These are phyloP conservation scores for Monopis laevigella DNA, from an alignment of 2,888 invertebrate species.

Conservation along the genomic window DNA sequence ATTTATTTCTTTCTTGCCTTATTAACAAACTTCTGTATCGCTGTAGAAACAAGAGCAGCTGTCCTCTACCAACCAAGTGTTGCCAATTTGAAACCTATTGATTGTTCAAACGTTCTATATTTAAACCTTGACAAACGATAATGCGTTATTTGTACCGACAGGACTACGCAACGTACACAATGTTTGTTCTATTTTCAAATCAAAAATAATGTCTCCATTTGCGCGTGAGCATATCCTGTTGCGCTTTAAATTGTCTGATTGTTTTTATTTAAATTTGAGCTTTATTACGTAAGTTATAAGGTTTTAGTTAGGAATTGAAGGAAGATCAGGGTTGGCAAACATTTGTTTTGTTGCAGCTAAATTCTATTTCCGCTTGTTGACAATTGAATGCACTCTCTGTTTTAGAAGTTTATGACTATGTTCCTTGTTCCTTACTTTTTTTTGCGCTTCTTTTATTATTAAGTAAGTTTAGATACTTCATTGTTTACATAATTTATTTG, in stretches of 20 bases:
- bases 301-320: no score
- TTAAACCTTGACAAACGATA: constrained; percentile 37
- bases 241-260: no score
- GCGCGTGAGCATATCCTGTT: constrained; percentile 10
- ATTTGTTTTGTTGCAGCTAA: no score
- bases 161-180: constrained; percentile 1
- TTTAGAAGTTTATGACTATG: neutral
- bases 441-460: neutral
- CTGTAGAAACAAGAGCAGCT: no score
- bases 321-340: no score
- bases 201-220: constrained; percentile 10
- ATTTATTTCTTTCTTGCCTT: no score
- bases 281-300: no score
- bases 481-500: no score
- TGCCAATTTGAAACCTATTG: no score
- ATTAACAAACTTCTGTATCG: no score
- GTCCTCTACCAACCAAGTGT: no score
- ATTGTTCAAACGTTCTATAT: constrained; percentile 25
- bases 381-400: neutral
- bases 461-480: neutral
- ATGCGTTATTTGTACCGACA: constrained; percentile 20
- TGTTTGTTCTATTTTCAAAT: constrained; percentile 7
- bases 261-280: no score
- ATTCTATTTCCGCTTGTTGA: neutral
- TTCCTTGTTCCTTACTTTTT: neutral